These are phyloP conservation scores for Heterodera carotae DNA, from an alignment of 1,140 invertebrate genomes.

Conservation along the genomic window DNA sequence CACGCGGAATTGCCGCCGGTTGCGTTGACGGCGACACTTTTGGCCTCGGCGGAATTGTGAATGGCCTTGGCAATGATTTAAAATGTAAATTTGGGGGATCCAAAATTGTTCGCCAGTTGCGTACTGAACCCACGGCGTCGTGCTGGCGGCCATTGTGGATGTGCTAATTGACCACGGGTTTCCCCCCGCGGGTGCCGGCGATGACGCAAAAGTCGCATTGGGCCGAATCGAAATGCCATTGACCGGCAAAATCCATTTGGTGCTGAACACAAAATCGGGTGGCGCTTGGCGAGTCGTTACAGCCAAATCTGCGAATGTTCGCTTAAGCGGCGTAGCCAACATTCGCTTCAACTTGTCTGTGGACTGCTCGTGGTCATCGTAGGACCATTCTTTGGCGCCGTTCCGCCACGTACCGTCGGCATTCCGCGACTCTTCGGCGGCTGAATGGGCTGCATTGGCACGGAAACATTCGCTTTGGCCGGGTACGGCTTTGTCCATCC, in stretches of 20 bases:
- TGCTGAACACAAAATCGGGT: constrained; percentile 40
- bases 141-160: background rate
- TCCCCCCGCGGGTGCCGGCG: constrained; percentile 2
- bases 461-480: constrained; percentile 6
- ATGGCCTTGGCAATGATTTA: background rate
- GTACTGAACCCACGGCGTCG: background rate
- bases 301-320: background rate
- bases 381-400: background rate
- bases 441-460: constrained; percentile 20
- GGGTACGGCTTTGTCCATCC: background rate
- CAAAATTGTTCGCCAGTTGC: too few relatives aligned
- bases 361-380: constrained; percentile 11
- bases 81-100: background rate
- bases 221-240: constrained; percentile 9
- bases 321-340: too few relatives aligned
- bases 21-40: background rate
- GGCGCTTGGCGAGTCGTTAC: constrained; percentile 13
- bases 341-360: background rate
- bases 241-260: constrained; percentile 39
- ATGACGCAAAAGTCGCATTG: background rate
- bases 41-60: constrained; percentile 15
- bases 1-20: background rate
- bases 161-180: background rate
- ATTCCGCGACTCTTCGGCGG: background rate
- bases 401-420: background rate